A percentile compares a stretch with the other conserved stretches of the same genome.
phyloP scores from a whole-genome alignment of 2,888 invertebrate genomes.

The Gortyna flavago region DNA sequence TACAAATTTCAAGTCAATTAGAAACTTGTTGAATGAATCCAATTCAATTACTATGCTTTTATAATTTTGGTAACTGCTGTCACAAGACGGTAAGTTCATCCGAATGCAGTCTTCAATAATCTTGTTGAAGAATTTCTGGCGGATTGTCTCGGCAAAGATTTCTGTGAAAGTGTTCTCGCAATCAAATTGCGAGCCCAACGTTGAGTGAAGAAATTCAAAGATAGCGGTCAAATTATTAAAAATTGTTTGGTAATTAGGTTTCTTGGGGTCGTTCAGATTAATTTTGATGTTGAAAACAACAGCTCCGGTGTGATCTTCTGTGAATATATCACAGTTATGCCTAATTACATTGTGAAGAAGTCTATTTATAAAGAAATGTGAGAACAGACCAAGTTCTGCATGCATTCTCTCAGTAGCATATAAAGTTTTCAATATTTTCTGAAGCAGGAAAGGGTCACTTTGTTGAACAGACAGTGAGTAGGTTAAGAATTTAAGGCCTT shows the following conservation, averaged over 20 bases:
- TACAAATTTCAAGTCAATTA: constrained; percentile 86
- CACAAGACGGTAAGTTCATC: constrained; percentile 83
- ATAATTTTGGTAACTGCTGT: constrained; percentile 83
- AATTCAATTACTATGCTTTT: constrained; percentile 84
- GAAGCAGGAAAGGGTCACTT: constrained; percentile 81
- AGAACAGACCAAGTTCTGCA: constrained; percentile 84
- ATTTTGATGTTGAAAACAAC: constrained; percentile 86
- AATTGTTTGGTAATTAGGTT: constrained; percentile 84
- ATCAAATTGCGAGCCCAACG: constrained; percentile 83
- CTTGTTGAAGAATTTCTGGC: constrained; percentile 84
- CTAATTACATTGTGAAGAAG: constrained; percentile 83
- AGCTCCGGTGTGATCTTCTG: constrained; percentile 84
- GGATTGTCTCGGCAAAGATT: constrained; percentile 82
- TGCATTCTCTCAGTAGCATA: constrained; percentile 82
- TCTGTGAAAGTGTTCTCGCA: constrained; percentile 82
- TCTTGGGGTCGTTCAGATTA: constrained; percentile 76
- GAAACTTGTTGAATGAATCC: constrained; percentile 85
- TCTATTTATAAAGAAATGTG: constrained; percentile 85
- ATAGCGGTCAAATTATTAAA: constrained; percentile 86
- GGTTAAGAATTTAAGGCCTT: constrained; percentile 78
- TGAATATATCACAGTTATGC: constrained; percentile 85
- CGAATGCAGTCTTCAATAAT: constrained; percentile 86
- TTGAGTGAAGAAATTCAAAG: constrained; percentile 87
- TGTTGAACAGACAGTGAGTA: constrained; percentile 85
- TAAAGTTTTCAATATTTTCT: constrained; percentile 84